Evolutionary conservation across 2,113 vertebrate genomes (phyloP), one percentile per base, ranked within the genome.

Genomic region (Theristicus caerulescens): DNA sequence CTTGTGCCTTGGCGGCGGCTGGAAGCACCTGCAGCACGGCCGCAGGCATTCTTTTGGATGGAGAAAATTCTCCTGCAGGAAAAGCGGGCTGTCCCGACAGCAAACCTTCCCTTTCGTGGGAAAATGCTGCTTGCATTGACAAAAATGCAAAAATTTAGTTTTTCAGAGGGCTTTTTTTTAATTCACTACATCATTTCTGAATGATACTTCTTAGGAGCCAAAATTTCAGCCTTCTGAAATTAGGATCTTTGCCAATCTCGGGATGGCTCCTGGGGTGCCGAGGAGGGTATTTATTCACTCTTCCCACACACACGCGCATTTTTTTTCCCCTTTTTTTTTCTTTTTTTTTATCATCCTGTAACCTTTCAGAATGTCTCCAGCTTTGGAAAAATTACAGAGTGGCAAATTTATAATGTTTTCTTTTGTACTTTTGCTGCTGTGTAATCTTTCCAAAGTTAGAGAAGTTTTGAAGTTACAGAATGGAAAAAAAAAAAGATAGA

Each of bases 361-460:
- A 96, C 95, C 92, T 96, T 96, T 96, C 94, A 14, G 82, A 81
- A 93, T 8, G 21, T 92, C 90, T 94, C 92, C 83, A 86, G 65
- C 92, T 44, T 92, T 91, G 92, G 94, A 86, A 95, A 96, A 96
- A 88, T 95, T 93, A 91, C 95, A 82, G 88, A 94, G 76, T 95
- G 90, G 88, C 82, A 83, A 83, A 93, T 59, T 76, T 86, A 87
- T 96, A 84, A 96, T 96, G 86, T 91, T 97, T 93, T 86, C 88
- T 92, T 96, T 95, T 95, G 90, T 96, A 88, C 90, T 94, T 93
- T 65, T 79, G 89, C 86, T 94, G 65, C 90, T 52, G 80, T 66
- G 86, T 95, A 86, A 96, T 80, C 92, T 86, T 96, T 90, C 94
- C 94, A 92, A 94, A 96, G 64, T 95, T 91, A 92, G 96, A 93